These are phyloP conservation scores for Leptothorax acervorum DNA, from an alignment of 2,888 invertebrate genomes.

Conservation along the genomic window DNA sequence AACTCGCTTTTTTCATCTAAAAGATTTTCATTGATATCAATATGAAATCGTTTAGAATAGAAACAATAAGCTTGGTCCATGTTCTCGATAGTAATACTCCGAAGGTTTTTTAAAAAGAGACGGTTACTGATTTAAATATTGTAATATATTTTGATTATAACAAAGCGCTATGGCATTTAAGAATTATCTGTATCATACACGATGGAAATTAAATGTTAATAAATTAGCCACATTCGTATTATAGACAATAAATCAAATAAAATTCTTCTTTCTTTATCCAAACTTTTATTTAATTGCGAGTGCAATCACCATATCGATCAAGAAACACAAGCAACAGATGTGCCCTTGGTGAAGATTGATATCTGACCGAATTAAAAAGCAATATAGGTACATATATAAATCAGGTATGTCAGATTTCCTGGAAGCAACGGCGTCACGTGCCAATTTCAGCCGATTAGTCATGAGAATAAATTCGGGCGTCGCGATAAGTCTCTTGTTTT, in stretches of 20 bases:
- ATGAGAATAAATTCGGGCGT: constrained; percentile 23
- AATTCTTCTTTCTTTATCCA: neutral
- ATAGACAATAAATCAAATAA: neutral
- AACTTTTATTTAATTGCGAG: neutral
- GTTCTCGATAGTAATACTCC: neutral
- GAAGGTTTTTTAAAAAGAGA: neutral
- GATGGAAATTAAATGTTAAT: neutral
- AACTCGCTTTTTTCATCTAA: neutral
- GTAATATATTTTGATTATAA: neutral
- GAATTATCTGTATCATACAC: neutral
- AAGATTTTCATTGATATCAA: neutral
- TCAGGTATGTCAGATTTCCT: constrained; percentile 40
- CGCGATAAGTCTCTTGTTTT: constrained; percentile 33
- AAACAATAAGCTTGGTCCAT: neutral
- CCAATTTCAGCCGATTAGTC: constrained; percentile 42
- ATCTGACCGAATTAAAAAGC: constrained; percentile 37
- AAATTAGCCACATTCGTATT: neutral
- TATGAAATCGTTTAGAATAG: neutral
- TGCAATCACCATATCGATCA: constrained; percentile 11
- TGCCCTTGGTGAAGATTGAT: constrained; percentile 33
- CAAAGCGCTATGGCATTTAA: neutral
- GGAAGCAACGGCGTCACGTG: constrained; percentile 20
- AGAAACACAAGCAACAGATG: constrained; percentile 17
- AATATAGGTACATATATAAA: constrained; percentile 32
- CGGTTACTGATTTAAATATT: neutral